Evolutionary conservation across 2,888 invertebrate genomes (phyloP).

Genomic region (Aquatica leii): DNA sequence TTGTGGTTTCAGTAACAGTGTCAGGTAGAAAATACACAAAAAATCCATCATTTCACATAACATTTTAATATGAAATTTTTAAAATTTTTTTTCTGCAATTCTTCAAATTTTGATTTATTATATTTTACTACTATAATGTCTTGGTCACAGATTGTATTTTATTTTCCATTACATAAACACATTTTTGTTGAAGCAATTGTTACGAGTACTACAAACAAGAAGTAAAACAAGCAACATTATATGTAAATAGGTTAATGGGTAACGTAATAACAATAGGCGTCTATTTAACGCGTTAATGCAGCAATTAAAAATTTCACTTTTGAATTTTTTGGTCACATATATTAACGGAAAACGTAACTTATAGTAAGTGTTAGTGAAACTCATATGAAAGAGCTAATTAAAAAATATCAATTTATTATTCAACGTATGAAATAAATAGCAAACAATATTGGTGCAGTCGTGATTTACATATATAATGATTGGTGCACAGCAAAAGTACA

Average conservation of each 20-base stretch:
- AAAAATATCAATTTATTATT: constrained; percentile 5
- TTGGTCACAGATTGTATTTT: too few relatives aligned
- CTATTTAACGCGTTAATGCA: background rate
- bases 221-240: background rate
- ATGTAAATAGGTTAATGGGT: constrained; percentile 6
- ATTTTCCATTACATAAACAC: too few relatives aligned
- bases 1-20: too few relatives aligned
- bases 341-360: background rate
- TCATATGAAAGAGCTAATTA: background rate
- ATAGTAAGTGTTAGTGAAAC: background rate
- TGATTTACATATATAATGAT: background rate
- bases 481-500: background rate
- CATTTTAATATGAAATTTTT: too few relatives aligned
- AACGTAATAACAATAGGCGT: background rate
- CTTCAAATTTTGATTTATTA: too few relatives aligned
- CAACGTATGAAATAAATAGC: background rate
- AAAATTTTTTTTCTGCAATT: too few relatives aligned
- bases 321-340: background rate
- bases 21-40: too few relatives aligned
- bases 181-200: too few relatives aligned
- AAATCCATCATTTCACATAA: too few relatives aligned
- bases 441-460: constrained; percentile 3
- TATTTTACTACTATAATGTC: too few relatives aligned
- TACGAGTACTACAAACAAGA: too few relatives aligned
- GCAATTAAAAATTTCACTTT: background rate